These are phyloP conservation scores for Porphyrio hochstetteri DNA, from an alignment of 2,113 vertebrate genomes.

Conservation along the genomic window DNA sequence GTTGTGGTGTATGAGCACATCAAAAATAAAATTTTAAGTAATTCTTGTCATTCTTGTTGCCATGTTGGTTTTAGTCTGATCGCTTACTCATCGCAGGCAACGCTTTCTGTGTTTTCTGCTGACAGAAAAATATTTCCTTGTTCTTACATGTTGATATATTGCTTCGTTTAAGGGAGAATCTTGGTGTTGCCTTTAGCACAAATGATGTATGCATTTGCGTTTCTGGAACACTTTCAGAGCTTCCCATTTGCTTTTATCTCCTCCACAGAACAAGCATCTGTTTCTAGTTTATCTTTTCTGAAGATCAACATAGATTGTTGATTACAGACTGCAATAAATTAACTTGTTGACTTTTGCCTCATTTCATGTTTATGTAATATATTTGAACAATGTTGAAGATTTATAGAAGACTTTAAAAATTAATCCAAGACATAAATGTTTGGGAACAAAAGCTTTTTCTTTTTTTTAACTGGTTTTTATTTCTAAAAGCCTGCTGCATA, in stretches of 20 bases:
- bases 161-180: not conserved
- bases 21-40: not conserved
- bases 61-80: not conserved
- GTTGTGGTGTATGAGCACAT: not conserved
- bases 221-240: conserved; percentile 51
- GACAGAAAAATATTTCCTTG: conserved; percentile 45
- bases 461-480: not conserved
- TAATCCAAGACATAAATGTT: not conserved
- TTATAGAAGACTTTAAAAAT: conserved; percentile 31
- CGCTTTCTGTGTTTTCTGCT: conserved; percentile 20
- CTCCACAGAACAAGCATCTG: not conserved
- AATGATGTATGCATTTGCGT: conserved; percentile 48
- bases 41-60: not conserved
- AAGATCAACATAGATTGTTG: conserved; percentile 30
- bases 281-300: conserved; percentile 41
- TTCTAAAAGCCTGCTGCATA: not conserved
- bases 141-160: conserved; percentile 56
- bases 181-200: conserved; percentile 51
- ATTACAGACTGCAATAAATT: conserved; percentile 48
- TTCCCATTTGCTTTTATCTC: conserved; percentile 53
- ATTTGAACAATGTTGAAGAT: conserved; percentile 26
- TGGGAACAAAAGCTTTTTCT: not conserved
- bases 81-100: not conserved
- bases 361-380: not conserved
- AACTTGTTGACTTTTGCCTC: conserved; percentile 32